Percentiles rank a stretch among this genome's conserved stretches.
These are phyloP conservation scores for Catonia carolina DNA, from an alignment of 2,888 invertebrate species.

Conservation along the genomic window DNA sequence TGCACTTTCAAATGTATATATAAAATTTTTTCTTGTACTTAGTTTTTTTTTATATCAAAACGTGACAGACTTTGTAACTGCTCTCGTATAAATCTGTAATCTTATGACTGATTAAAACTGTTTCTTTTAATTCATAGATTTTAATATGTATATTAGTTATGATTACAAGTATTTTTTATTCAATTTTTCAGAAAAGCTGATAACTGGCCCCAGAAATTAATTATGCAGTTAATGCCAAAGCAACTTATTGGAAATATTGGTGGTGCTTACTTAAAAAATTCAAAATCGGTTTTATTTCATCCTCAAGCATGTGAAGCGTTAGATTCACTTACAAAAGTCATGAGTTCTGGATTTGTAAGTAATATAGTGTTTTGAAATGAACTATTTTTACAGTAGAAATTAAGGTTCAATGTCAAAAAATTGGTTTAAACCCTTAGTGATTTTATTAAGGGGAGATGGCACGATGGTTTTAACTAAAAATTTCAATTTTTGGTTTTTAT, in stretches of 20 bases:
- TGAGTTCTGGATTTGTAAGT: slow-evolving; percentile 87
- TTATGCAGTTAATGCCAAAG: slow-evolving; percentile 94
- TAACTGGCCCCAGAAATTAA: slow-evolving; percentile 85
- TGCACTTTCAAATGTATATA: too few species aligned
- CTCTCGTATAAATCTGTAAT: background rate
- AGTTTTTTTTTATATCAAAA: too few species aligned
- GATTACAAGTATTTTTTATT: background rate
- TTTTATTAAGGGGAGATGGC: too few species aligned
- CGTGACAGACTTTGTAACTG: background rate
- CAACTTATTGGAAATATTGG: slow-evolving; percentile 85
- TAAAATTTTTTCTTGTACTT: too few species aligned
- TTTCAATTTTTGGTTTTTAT: too few species aligned
- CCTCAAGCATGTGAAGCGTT: slow-evolving; percentile 79
- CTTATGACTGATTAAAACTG: too few species aligned
- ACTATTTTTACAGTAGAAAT: background rate
- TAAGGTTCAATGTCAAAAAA: slow-evolving; percentile 1
- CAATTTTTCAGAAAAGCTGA: slow-evolving; percentile 63
- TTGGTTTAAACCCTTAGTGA: too few species aligned
- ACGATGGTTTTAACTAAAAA: too few species aligned
- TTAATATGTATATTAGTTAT: slow-evolving; percentile 14
- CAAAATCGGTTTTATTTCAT: slow-evolving; percentile 87
- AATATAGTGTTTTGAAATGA: slow-evolving; percentile 23
- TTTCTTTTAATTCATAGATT: too few species aligned
- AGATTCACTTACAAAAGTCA: slow-evolving; percentile 82
- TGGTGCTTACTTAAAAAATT: slow-evolving; percentile 80